These are phyloP conservation scores for Ianthella basta DNA, from an alignment of 37 sponge, comb jelly and placozoan species.

Conservation along the genomic window DNA sequence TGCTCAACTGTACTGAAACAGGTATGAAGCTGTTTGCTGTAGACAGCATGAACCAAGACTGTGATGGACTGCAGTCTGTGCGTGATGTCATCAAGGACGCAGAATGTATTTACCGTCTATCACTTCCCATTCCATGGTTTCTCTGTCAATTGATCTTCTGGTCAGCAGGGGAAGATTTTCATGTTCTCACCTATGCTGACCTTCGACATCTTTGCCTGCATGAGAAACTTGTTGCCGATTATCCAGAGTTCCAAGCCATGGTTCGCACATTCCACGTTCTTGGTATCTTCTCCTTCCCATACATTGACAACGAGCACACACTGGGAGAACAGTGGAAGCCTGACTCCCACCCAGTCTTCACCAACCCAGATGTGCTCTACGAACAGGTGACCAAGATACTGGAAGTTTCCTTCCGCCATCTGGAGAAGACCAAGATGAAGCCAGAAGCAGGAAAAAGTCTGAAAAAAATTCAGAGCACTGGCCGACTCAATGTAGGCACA, in stretches of 20 bases:
- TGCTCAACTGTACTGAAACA: too few relatives aligned
- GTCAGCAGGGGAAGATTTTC: background rate
- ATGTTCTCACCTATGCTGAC: background rate
- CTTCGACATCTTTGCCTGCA: background rate
- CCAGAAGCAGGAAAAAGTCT: background rate
- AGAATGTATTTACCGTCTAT: too few relatives aligned
- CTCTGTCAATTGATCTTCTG: background rate
- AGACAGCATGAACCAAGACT: too few relatives aligned
- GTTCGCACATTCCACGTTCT: constrained; percentile 8
- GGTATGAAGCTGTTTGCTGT: too few relatives aligned
- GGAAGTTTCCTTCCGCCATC: background rate
- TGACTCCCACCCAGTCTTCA: constrained; percentile 18
- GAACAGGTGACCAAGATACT: background rate
- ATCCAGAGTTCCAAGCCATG: background rate
- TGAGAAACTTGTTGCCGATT: background rate
- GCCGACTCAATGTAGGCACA: background rate
- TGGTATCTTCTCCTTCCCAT: background rate
- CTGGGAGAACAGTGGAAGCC: too few relatives aligned
- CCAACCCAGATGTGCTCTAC: constrained; percentile 1
- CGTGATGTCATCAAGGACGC: too few relatives aligned
- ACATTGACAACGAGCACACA: background rate
- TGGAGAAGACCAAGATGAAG: background rate
- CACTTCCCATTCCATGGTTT: constrained; percentile 9
- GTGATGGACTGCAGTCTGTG: too few relatives aligned
- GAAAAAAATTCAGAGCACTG: background rate